These are phyloP conservation scores for Orthonevra nobilis DNA, from an alignment of 2,888 invertebrate species.

Conservation along the genomic window DNA sequence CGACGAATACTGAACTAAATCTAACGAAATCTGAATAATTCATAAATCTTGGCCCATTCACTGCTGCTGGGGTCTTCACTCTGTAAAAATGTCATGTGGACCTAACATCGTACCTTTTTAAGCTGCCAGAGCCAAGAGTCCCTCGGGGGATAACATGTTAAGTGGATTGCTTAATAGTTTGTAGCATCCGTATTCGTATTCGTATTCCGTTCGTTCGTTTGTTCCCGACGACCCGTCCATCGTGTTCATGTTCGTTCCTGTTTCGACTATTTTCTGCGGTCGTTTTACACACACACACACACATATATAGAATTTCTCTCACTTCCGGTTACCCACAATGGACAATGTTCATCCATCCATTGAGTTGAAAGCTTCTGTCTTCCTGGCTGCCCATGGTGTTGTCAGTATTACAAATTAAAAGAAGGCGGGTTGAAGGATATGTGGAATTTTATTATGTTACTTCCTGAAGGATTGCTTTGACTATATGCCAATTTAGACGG, in stretches of 20 bases:
- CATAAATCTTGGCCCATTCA: conserved; percentile 52
- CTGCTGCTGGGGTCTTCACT: conserved; percentile 19
- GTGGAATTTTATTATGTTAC: conserved; percentile 2
- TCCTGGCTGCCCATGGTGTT: not conserved
- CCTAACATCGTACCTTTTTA: conserved; percentile 31
- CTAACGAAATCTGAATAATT: conserved; percentile 57
- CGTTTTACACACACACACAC: conserved; percentile 13
- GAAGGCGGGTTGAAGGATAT: not conserved
- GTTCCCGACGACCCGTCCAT: not conserved
- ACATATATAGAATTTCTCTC: no score
- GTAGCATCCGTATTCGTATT: no score
- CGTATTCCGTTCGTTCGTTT: conserved; percentile 16
- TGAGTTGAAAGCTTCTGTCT: conserved; percentile 42
- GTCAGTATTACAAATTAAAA: conserved; percentile 7
- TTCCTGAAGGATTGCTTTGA: no score
- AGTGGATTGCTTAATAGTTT: conserved; percentile 58
- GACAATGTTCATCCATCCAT: conserved; percentile 38
- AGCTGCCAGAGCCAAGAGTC: conserved; percentile 6
- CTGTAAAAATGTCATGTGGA: conserved; percentile 42
- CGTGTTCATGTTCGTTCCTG: conserved; percentile 11
- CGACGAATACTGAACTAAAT: conserved; percentile 8
- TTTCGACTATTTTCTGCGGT: conserved; percentile 32
- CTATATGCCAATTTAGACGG: no score
- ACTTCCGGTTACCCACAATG: conserved; percentile 16
- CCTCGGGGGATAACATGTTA: conserved; percentile 39